phyloP scores from a whole-genome alignment of 2,888 invertebrate species.

The Octodonta nipae region DNA sequence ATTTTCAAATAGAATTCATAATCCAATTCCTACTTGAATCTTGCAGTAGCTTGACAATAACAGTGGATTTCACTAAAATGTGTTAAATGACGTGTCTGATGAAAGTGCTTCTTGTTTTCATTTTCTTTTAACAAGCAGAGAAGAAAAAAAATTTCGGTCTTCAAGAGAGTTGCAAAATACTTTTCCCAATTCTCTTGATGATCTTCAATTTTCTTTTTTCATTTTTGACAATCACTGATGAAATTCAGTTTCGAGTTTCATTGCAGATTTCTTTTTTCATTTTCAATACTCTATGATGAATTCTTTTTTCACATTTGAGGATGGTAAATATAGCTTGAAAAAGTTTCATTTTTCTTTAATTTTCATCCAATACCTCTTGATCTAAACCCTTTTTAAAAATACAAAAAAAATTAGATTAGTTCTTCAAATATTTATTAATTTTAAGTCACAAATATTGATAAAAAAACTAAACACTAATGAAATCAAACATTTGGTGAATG shows the following conservation, averaged over 20 bases:
- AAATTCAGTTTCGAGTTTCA: no score
- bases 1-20: no score
- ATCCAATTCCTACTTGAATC: no score
- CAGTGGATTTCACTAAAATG: no score
- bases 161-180: slow-evolving; percentile 3
- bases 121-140: background rate
- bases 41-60: no score
- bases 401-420: slow-evolving; percentile 4
- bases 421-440: background rate
- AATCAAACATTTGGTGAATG: no score
- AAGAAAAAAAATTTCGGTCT: slow-evolving; percentile 1
- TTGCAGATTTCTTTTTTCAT: no score
- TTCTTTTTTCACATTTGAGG: slow-evolving; percentile 4
- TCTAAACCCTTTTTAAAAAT: slow-evolving; percentile 4
- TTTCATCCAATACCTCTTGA: slow-evolving; percentile 4
- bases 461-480: background rate
- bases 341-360: background rate
- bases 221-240: no score
- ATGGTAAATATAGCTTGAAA: background rate
- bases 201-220: slow-evolving; percentile 1
- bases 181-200: slow-evolving; percentile 4
- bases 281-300: slow-evolving; percentile 2
- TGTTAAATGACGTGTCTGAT: no score
- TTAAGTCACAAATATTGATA: slow-evolving; percentile 3
- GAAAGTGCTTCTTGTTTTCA: slow-evolving; percentile 1